These are phyloP conservation scores for Cephalopachus bancanus DNA, from an alignment of 2,797 vertebrate genomes.

Conservation along the genomic window DNA sequence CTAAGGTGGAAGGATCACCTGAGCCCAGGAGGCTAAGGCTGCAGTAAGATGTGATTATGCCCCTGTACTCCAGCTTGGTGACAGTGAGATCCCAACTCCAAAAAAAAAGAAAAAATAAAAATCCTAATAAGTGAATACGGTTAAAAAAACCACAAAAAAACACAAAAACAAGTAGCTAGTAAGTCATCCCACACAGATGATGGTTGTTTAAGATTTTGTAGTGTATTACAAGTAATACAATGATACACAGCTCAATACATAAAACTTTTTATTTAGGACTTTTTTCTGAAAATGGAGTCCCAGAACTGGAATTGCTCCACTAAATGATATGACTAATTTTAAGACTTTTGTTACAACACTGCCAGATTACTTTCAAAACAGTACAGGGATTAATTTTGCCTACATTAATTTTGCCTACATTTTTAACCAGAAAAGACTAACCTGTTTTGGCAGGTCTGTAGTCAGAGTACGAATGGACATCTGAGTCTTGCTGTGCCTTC, in stretches of 20 bases:
- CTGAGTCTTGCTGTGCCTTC: slow-evolving; percentile 95
- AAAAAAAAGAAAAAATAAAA: too few relatives aligned
- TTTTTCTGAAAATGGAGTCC: not conserved
- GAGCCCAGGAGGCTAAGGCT: too few relatives aligned
- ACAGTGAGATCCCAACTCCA: too few relatives aligned
- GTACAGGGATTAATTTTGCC: rapidly evolving
- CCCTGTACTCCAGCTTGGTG: too few relatives aligned
- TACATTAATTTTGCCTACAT: rapidly evolving
- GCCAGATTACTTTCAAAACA: not conserved
- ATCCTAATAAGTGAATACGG: not conserved
- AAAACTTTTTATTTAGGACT: not conserved
- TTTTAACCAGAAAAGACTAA: slow-evolving; percentile 85
- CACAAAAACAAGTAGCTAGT: too few relatives aligned
- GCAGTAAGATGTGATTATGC: too few relatives aligned
- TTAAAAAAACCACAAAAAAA: too few relatives aligned
- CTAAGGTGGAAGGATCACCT: too few relatives aligned
- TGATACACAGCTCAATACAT: too few relatives aligned
- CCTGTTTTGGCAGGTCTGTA: slow-evolving; percentile 94
- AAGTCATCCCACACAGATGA: rapidly evolving
- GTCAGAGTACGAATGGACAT: slow-evolving; percentile 90
- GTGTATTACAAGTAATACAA: not conserved
- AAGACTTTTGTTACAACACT: too few relatives aligned
- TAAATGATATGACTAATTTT: not conserved
- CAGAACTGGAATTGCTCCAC: not conserved
- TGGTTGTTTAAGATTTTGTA: not conserved